phyloP scores from a whole-genome alignment of 2,888 invertebrate genomes.

The Micoletzkya japonica region DNA sequence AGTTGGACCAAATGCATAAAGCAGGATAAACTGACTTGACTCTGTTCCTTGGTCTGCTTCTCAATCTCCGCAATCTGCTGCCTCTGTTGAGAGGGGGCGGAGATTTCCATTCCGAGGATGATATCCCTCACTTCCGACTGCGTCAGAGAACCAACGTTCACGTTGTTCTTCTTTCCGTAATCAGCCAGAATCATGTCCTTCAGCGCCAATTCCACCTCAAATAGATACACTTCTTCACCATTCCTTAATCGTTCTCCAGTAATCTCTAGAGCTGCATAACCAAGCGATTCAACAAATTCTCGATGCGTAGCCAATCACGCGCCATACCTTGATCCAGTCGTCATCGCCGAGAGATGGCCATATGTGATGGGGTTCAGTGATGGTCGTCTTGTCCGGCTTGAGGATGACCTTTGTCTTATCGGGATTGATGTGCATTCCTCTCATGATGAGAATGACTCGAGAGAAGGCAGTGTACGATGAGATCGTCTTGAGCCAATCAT shows the following conservation, averaged over 20 bases:
- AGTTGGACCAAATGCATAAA: too few species aligned
- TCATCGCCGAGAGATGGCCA: slow-evolving; percentile 97
- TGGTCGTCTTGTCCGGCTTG: slow-evolving; percentile 97
- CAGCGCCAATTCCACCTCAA: slow-evolving; percentile 80
- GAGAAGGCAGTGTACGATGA: slow-evolving; percentile 99
- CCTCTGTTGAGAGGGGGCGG: slow-evolving; percentile 95
- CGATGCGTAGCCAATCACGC: not conserved
- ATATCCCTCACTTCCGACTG: slow-evolving; percentile 98
- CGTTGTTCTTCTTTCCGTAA: slow-evolving; percentile 99
- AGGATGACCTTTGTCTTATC: slow-evolving; percentile 96
- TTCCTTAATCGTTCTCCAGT: not conserved
- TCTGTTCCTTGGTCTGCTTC: slow-evolving; percentile 97
- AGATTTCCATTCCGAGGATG: slow-evolving; percentile 98
- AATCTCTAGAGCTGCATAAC: not conserved
- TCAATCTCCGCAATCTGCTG: slow-evolving; percentile 99
- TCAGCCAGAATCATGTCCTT: slow-evolving; percentile 98
- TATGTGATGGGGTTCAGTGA: slow-evolving; percentile 98
- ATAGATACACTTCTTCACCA: not conserved
- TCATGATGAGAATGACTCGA: slow-evolving; percentile 88
- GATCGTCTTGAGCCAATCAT: slow-evolving; percentile 98
- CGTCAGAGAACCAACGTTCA: slow-evolving; percentile 96
- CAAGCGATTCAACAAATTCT: slow-evolving; percentile 3
- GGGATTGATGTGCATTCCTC: slow-evolving; percentile 97
- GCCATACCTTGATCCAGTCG: slow-evolving; percentile 93
- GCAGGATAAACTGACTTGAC: slow-evolving; percentile 50